phyloP scores from a whole-genome alignment of 1,140 invertebrate species.

The Drosophila varians region DNA sequence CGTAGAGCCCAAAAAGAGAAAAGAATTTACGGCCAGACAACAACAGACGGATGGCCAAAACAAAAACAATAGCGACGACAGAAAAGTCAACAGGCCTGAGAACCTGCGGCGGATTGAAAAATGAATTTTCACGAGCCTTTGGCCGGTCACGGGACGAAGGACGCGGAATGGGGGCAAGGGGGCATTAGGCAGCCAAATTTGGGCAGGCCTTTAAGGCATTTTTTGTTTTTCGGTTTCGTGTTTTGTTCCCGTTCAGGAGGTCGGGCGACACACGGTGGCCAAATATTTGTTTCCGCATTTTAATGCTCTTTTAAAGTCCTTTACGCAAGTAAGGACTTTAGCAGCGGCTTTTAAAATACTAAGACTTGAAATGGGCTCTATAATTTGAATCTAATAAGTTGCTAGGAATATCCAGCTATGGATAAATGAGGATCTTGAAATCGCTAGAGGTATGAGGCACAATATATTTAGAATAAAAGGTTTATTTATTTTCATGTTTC shows the following conservation, averaged over 20 bases:
- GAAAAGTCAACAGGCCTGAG: constrained; percentile 23
- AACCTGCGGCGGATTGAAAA: constrained; percentile 22
- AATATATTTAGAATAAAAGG: no score
- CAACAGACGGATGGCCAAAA: neutral
- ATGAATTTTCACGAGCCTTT: constrained; percentile 40
- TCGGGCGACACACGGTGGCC: constrained; percentile 8
- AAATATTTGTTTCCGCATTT: constrained; percentile 37
- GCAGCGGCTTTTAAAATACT: neutral
- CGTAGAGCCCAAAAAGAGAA: constrained; percentile 1
- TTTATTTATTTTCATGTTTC: neutral
- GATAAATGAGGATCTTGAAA: no score
- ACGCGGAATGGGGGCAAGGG: constrained; percentile 1
- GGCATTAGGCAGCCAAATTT: constrained; percentile 13
- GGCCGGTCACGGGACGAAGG: constrained; percentile 2
- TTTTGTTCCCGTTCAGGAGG: neutral
- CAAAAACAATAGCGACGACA: constrained; percentile 6
- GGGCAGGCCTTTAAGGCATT: constrained; percentile 19
- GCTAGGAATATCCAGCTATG: no score
- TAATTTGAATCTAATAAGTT: no score
- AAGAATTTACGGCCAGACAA: constrained; percentile 6
- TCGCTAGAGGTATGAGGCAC: no score
- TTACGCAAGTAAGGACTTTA: neutral
- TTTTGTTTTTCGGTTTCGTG: neutral
- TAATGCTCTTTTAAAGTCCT: constrained; percentile 16
- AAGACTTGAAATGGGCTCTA: no score